These are phyloP conservation scores for Diacarnus erythraeanus DNA, from an alignment of 37 sponge, comb jelly and placozoan species.

Conservation along the genomic window DNA sequence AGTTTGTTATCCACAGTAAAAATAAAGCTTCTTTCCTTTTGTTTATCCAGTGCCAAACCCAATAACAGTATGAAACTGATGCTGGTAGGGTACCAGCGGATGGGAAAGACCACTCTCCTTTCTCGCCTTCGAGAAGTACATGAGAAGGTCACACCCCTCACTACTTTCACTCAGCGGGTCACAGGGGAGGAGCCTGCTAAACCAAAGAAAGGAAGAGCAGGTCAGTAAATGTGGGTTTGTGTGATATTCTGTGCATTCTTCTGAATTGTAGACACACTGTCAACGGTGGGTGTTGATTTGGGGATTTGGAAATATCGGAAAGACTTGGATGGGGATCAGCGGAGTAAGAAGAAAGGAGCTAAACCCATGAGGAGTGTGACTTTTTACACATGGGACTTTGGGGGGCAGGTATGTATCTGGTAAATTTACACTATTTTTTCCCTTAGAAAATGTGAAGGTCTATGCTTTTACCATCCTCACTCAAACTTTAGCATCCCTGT, in stretches of 20 bases:
- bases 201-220: not conserved
- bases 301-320: conserved; percentile 88
- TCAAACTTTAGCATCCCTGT: no score
- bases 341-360: conserved; percentile 22
- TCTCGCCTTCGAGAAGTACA: conserved; percentile 65
- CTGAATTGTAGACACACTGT: conserved; percentile 46
- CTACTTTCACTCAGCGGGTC: conserved; percentile 59
- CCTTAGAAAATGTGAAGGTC: no score
- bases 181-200: conserved; percentile 22
- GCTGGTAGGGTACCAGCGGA: conserved; percentile 87
- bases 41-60: conserved; percentile 66
- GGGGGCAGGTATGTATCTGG: conserved; percentile 72
- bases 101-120: conserved; percentile 88
- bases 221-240: not conserved
- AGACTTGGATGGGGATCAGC: conserved; percentile 55
- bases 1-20: no score
- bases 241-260: not conserved
- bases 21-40: not conserved
- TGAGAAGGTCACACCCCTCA: conserved; percentile 26
- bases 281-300: conserved; percentile 92
- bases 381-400: conserved; percentile 95
- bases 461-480: no score
- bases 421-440: no score
- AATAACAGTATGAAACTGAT: conserved; percentile 91
- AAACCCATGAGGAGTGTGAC: conserved; percentile 64